Base-by-base conservation (phyloP, 2,113 vertebrate genomes). In the Orycteropus afer region DNA sequence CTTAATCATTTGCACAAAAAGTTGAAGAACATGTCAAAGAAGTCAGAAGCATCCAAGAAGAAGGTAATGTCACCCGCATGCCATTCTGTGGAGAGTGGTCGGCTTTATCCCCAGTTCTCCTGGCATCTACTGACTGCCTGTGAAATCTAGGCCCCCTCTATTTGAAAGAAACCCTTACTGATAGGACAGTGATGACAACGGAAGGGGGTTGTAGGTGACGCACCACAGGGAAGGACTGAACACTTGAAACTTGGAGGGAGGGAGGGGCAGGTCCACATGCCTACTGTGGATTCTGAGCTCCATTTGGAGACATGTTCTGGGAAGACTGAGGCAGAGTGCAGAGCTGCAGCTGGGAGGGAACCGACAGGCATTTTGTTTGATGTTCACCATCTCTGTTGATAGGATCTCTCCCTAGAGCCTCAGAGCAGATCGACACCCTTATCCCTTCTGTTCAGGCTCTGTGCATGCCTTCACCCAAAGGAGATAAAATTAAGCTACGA, bases 1-100 rank as follows among this genome's bases (percentile, higher is more conserved):
- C 98, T 99, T 97, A 99, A 99, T 96, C 99, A 99, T 96, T 97
- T 99, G 96, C 99, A 99, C 96, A 99, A 99, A 98, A 99, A 99
- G 90, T 97, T 99, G 94, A 99, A 99, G 98, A 99, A 99, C 93
- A 99, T 99, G 98, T 99, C 99, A 83, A 99, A 99, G 99, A 99
- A 99, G 97, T 99, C 99, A 86, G 99, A 99, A 97, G 99, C 98
- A 2, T 99, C 99, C 37, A 99, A 99, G 98, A 99, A 99, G 98
- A 99, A 99, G 99, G 99, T 99, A 99, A 92, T 37, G 10, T 51
- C 29, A 1, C 20, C 1, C 22, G 0, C 7, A 0, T 25, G 59
- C 18, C 1, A 0, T 14, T n/a, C 81, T 8, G 14, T 5, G 42
- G 45, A 73, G 76, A 29, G 37, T 12, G 0, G 10, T 25, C 49